phyloP scores from a whole-genome alignment of 2,113 vertebrate genomes.

The Hypocryptadius cinnamomeus region DNA sequence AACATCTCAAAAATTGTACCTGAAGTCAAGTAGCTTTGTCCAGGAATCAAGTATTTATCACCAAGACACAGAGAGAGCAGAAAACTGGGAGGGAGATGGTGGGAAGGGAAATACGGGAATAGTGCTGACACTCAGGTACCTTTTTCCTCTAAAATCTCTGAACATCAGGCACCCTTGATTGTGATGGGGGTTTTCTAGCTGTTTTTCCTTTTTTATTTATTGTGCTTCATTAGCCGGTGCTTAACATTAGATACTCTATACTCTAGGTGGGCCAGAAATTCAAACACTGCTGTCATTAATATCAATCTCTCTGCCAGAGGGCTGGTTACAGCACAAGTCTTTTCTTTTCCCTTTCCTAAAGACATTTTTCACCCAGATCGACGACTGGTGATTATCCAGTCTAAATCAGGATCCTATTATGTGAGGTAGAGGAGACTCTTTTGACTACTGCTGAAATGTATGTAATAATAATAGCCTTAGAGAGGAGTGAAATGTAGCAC shows the following conservation, averaged over 20 bases:
- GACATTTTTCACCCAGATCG: conserved; percentile 32
- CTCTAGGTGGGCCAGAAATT: not conserved
- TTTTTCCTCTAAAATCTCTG: not conserved
- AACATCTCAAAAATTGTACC: not conserved
- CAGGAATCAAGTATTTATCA: not conserved
- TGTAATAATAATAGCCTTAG: conserved; percentile 25
- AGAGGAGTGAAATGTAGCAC: conserved; percentile 21
- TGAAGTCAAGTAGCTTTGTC: not conserved
- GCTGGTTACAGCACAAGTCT: not conserved
- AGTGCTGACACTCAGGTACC: not conserved
- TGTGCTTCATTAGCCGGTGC: not conserved
- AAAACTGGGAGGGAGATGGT: not conserved
- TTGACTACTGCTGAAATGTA: conserved; percentile 22
- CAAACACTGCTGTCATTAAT: not conserved
- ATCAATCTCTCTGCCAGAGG: not conserved
- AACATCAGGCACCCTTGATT: not conserved
- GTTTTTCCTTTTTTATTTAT: not conserved
- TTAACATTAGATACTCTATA: not conserved
- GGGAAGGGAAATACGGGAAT: not conserved
- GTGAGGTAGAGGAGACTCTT: conserved; percentile 3
- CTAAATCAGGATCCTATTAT: conserved; percentile 25
- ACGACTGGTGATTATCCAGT: conserved; percentile 5
- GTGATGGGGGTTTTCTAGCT: not conserved
- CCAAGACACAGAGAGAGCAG: not conserved
- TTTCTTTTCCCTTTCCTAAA: not conserved